Evolutionary conservation across 2,888 invertebrate species (phyloP), one percentile per base, ranked within the genome.

Genomic region (Calliphora vomitoria): DNA sequence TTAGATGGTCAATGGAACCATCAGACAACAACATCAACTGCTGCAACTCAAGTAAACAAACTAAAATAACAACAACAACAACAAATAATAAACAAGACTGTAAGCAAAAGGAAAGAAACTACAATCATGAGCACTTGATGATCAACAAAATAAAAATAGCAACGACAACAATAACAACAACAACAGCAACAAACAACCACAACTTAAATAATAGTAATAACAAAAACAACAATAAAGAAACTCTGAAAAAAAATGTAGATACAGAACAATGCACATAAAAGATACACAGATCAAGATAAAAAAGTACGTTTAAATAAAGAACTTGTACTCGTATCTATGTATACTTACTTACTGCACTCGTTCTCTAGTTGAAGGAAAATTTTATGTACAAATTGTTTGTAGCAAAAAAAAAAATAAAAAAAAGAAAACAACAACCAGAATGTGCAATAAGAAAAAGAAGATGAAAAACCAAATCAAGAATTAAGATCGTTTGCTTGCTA

Each of bases 1-100:
- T 13, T 44, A 62, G 41, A 82, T 79, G 86, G 86, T 86, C 86
- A 86, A 82, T 86, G 86, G 68, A 86, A 86, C 66, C 66, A 80
- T 68, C 47, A 64, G 79, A 79, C 20, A 41, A 11, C 15, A 53
- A 50, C 35, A 74, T 41, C 80, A 55, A n/a, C 64, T 76, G 60
- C 47, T 58, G 35, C 47, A 47, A 41, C 13, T 20, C 20, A 74
- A 82, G 18, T 53, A 68, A 80, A 74, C 72, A 79, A 55, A 79
- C 72, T 20, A 3, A 25, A 69, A 18, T 20, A 38, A 62, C 35
- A 62, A 64, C 5, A 20, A 71, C 47, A 80, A 53, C 20, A 66
- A 66, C 35, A 13, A 64, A 62, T 53, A 68, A 79, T n/a, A 41
- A 74, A 44, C 44, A 76, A 25, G 66, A 72, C 47, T 68, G 69